Base-by-base conservation (phyloP, 2,888 invertebrate genomes). In the Drosophila rellima region DNA sequence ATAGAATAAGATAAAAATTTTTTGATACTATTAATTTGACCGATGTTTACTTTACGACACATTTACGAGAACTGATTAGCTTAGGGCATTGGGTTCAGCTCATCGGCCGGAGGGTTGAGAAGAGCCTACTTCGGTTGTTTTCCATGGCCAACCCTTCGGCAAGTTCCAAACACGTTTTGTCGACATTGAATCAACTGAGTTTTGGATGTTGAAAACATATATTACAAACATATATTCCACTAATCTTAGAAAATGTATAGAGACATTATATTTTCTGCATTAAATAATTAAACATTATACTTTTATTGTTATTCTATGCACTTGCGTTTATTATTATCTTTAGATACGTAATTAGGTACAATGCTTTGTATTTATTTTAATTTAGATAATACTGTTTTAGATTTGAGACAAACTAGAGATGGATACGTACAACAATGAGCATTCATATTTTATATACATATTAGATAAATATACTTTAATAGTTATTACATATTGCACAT, bases 281-380 rank as follows among this genome's bases (percentile, higher is more conserved):
- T 17, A 0, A 8, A 17, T 39, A 39, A 8, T 39, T 17, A 1
- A 18, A 18, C 11, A 18, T 18, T 18, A 40, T 40, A n/a, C 15
- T n/a, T 3, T 13, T 29, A 11, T 23, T 18, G n/a, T 31, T 31
- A 31, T 54, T 40, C 26, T 57, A 29, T 29, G 40, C 29, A 54
- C 20, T 42, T 35, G 33, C 56, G 44, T 56, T 56, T 54, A 67
- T 74, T 62, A 31, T 63, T 68, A 62, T 61, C 61, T 47, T 72
- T 76, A 62, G 70, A 72, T 79, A 60, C 40, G 37, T 77, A 70
- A 55, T 80, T 64, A 83, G 88, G 85, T 83, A 83, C 83, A 87
- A 75, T 82, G 72, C 66, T 65, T 74, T 40, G 40, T 23, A 29
- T 42, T 60, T 40, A 26, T 47, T 61, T 76, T 42, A 51, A 23